phyloP scores from a whole-genome alignment of 92 coral and sea anemone species.

The Umimayanthus kanabou region DNA sequence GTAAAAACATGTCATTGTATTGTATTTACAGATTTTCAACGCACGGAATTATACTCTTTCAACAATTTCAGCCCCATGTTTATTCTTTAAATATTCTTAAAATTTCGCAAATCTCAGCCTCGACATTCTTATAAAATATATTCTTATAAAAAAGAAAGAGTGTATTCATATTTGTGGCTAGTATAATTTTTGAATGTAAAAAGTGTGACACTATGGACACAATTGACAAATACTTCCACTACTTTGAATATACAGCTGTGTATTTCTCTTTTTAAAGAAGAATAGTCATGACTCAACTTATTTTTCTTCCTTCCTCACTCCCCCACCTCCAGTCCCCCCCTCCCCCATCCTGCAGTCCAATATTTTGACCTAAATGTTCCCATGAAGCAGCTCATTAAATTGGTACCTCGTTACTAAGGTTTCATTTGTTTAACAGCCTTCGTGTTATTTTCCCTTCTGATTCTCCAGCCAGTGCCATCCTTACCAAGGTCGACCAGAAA shows the following conservation, averaged over 20 bases:
- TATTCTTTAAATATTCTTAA: too few relatives aligned
- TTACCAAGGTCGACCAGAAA: slow-evolving; percentile 33
- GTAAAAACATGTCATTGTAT: too few relatives aligned
- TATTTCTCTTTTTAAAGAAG: background rate
- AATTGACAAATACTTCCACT: background rate
- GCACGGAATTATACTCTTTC: too few relatives aligned
- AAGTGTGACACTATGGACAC: background rate
- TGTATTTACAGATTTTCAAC: too few relatives aligned
- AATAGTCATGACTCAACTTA: background rate
- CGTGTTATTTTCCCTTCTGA: background rate
- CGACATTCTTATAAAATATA: too few relatives aligned
- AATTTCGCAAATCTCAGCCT: too few relatives aligned
- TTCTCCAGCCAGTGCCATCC: slow-evolving; percentile 2
- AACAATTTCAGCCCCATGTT: too few relatives aligned
- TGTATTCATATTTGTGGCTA: background rate
- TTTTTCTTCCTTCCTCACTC: background rate
- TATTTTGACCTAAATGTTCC: too few relatives aligned
- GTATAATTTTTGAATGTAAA: background rate
- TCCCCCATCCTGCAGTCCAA: too few relatives aligned
- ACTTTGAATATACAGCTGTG: background rate
- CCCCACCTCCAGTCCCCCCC: background rate
- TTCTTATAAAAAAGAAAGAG: too few relatives aligned
- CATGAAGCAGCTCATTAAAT: too few relatives aligned
- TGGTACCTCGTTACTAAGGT: background rate
- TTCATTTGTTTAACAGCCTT: background rate